Evolutionary conservation across 2,113 vertebrate species (phyloP).

Genomic region (Anhinga anhinga): DNA sequence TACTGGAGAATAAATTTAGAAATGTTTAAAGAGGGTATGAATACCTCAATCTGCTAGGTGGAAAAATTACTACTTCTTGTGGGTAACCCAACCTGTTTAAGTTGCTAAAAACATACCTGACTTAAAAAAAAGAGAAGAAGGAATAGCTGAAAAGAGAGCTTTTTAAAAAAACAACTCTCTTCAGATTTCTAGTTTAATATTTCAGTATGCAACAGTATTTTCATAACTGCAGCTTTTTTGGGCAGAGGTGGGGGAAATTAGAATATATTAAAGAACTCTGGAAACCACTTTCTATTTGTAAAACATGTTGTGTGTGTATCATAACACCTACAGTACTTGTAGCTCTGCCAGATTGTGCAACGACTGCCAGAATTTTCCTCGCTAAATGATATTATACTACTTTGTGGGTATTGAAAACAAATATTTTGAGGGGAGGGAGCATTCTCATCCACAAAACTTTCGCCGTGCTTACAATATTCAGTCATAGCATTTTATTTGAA

Average conservation of each 20-base stretch:
- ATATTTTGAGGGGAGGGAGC: conserved; percentile 44
- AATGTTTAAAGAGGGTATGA: conserved; percentile 79
- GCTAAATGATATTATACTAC: conserved; percentile 50
- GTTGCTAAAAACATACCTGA: conserved; percentile 80
- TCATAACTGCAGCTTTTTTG: conserved; percentile 76
- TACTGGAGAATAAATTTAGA: conserved; percentile 81
- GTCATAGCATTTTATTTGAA: not conserved
- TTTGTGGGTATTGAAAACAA: conserved; percentile 46
- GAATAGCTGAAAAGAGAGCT: conserved; percentile 73
- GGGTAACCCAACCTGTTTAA: conserved; percentile 81
- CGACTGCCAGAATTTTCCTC: conserved; percentile 19
- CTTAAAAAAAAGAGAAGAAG: conserved; percentile 42
- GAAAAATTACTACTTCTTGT: conserved; percentile 79
- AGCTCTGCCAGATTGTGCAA: conserved; percentile 27
- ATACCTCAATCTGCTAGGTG: conserved; percentile 79
- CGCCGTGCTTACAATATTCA: not conserved
- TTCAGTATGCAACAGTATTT: conserved; percentile 75
- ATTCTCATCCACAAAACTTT: not conserved
- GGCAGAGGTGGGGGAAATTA: conserved; percentile 72
- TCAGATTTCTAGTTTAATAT: conserved; percentile 73
- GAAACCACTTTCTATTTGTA: conserved; percentile 77
- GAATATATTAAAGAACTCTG: conserved; percentile 75
- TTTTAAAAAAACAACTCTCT: conserved; percentile 66
- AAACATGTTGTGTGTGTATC: conserved; percentile 71
- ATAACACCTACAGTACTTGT: conserved; percentile 60